Conservation (phyloP, 2,113 vertebrate genomes). For the Jacana jacana region DNA sequence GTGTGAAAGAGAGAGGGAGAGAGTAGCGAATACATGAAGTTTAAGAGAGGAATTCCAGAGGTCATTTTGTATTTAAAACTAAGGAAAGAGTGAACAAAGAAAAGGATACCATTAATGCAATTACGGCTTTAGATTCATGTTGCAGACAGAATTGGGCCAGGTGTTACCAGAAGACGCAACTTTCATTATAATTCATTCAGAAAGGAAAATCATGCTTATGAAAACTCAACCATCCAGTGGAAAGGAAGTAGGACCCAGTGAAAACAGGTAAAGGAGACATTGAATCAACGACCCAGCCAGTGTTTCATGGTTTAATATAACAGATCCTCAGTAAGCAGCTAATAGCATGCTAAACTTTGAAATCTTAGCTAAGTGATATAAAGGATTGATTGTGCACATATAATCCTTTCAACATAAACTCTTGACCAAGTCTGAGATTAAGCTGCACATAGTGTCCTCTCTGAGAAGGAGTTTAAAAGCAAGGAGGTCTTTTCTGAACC, state of each 20-base stretch:
- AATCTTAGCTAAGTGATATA: not conserved
- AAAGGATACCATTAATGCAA: constrained; percentile 38
- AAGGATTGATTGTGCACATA: not conserved
- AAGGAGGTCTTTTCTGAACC: not conserved
- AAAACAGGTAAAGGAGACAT: not conserved
- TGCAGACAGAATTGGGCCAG: constrained; percentile 41
- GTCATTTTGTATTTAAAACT: not conserved
- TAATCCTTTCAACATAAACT: not conserved
- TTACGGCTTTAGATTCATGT: not conserved
- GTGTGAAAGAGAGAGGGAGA: not conserved
- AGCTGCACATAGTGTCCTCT: not conserved
- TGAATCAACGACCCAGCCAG: not conserved
- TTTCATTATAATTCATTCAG: constrained; percentile 16
- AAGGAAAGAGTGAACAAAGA: not conserved
- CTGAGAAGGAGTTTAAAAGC: not conserved
- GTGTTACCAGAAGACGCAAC: not conserved
- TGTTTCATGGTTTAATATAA: too few species aligned
- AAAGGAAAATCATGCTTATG: not conserved
- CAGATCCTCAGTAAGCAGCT: not conserved
- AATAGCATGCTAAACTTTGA: not conserved
- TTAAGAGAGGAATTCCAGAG: not conserved
- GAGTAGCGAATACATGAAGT: not conserved
- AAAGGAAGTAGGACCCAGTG: not conserved
- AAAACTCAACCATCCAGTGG: not conserved
- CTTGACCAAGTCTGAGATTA: not conserved